These are phyloP conservation scores for Dicentrarchus labrax DNA, from an alignment of 2,113 vertebrate genomes.

Conservation along the genomic window DNA sequence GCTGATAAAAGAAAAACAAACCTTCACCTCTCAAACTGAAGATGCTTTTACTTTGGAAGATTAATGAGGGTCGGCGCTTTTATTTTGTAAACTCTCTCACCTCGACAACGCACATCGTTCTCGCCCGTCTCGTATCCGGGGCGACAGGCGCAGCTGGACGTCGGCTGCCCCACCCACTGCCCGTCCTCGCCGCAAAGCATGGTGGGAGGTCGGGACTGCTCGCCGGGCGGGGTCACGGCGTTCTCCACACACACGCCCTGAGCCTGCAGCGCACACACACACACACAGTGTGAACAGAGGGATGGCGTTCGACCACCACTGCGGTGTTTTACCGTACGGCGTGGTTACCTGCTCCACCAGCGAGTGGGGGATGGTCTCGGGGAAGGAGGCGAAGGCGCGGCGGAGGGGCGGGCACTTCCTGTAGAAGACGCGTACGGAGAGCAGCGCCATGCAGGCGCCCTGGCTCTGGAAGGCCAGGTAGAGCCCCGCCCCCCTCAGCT, in stretches of 20 bases:
- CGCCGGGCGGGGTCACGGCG: constrained; percentile 71
- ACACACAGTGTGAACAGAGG: background rate
- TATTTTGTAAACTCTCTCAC: constrained; percentile 69
- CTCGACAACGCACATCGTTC: constrained; percentile 82
- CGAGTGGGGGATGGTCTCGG: constrained; percentile 85
- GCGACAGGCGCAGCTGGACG: constrained; percentile 85
- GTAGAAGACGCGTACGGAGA: constrained; percentile 87
- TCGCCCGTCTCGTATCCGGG: constrained; percentile 83
- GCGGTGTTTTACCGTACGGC: background rate
- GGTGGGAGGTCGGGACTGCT: constrained; percentile 80
- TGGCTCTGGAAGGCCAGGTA: constrained; percentile 91
- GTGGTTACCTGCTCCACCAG: constrained; percentile 85
- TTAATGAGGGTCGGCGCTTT: background rate
- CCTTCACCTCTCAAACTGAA: background rate
- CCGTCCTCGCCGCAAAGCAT: constrained; percentile 91
- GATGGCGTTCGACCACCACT: no score
- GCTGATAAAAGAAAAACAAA: background rate
- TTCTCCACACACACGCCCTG: constrained; percentile 87
- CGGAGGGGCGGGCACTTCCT: constrained; percentile 85
- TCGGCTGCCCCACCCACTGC: constrained; percentile 87
- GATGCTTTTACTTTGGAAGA: constrained; percentile 12
- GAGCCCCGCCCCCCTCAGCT: constrained; percentile 82
- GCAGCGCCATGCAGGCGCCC: constrained; percentile 90
- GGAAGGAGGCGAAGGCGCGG: constrained; percentile 85
- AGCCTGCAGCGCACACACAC: constrained; percentile 65